These are phyloP conservation scores for Peromyscus maniculatus DNA, from an alignment of 2,113 vertebrate genomes.

Conservation along the genomic window DNA sequence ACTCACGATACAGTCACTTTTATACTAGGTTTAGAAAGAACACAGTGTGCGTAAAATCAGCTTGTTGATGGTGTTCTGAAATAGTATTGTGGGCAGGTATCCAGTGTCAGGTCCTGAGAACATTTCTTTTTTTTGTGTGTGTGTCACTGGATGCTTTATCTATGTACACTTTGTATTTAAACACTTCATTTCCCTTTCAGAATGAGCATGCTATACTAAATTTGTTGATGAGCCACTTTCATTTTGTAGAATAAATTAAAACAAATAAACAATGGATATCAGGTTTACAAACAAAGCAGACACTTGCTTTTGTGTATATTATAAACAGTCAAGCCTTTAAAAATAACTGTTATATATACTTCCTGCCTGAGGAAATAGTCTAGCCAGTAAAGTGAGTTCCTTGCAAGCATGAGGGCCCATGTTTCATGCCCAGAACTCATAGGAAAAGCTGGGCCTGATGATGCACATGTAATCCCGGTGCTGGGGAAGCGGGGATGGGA, in stretches of 20 bases:
- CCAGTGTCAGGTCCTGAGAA: neutral
- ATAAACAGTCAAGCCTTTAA: neutral
- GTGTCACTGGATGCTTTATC: neutral
- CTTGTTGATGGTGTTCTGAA: neutral
- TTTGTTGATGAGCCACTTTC: neutral
- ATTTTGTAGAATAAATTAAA: neutral
- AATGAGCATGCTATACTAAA: neutral
- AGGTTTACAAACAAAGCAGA: constrained; percentile 33
- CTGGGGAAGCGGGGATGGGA: too few relatives aligned
- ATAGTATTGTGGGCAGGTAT: neutral
- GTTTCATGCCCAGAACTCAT: neutral
- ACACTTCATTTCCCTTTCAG: constrained; percentile 5
- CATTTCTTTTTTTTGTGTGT: neutral
- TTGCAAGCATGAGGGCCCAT: neutral
- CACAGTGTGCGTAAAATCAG: neutral
- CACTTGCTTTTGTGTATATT: neutral
- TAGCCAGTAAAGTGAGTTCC: neutral
- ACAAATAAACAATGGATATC: neutral
- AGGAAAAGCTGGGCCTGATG: too few relatives aligned
- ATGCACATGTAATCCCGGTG: neutral
- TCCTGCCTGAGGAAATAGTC: neutral
- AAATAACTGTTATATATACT: neutral
- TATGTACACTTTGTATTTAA: neutral
- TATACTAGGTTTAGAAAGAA: constrained; percentile 43
- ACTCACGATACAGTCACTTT: neutral